phyloP scores from a whole-genome alignment of 2,888 invertebrate genomes.

The Iselma pallidipennis region DNA sequence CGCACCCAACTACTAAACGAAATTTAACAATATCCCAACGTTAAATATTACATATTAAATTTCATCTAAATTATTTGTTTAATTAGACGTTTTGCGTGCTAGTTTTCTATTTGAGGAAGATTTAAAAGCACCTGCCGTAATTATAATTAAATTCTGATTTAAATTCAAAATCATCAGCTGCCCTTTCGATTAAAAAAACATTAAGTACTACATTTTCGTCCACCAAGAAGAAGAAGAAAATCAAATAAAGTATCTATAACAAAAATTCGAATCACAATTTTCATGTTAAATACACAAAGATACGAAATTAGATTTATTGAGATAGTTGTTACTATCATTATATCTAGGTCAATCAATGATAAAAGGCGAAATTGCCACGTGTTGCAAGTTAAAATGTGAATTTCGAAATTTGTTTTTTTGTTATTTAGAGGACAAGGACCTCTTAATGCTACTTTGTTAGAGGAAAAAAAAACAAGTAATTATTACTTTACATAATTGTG shows the following conservation, averaged over 20 bases:
- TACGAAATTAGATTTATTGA: slow-evolving; percentile 6
- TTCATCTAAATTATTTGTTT: not conserved
- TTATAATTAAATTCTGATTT: slow-evolving; percentile 30
- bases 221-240: not conserved
- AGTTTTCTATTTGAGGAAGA: not conserved
- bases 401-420: slow-evolving; percentile 20
- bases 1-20: not conserved
- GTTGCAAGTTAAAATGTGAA: slow-evolving; percentile 24
- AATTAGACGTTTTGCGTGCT: not conserved
- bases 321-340: slow-evolving; percentile 8
- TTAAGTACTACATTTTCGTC: not conserved
- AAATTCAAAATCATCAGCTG: slow-evolving; percentile 30
- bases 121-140: slow-evolving; percentile 20
- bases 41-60: slow-evolving; percentile 15
- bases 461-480: not conserved
- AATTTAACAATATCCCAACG: not conserved
- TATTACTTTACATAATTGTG: slow-evolving; percentile 16
- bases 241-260: not conserved
- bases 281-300: not conserved
- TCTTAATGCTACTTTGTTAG: not conserved
- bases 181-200: slow-evolving; percentile 5
- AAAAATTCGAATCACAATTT: slow-evolving; percentile 9
- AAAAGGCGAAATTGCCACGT: slow-evolving; percentile 31
- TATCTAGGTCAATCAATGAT: slow-evolving; percentile 26
- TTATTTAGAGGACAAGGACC: slow-evolving; percentile 23